Evolutionary conservation across 2,113 vertebrate genomes (phyloP).

Genomic region (Gila orcuttii): DNA sequence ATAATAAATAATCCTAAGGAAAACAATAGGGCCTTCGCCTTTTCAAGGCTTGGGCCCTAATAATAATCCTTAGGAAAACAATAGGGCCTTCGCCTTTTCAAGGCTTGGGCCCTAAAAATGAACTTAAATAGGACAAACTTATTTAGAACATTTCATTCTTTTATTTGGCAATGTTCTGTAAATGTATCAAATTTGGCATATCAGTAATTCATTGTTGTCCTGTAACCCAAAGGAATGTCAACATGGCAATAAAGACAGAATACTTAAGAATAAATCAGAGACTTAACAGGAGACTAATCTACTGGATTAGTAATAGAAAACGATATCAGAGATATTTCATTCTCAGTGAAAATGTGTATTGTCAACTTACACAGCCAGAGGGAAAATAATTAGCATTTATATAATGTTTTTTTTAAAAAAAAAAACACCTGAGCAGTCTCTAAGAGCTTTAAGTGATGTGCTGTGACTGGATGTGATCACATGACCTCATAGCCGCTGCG

Average conservation of each 20-base stretch:
- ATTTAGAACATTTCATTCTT: background rate
- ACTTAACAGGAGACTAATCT: background rate
- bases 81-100: no score
- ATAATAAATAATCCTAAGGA: no score
- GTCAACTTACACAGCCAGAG: slow-evolving; percentile 1
- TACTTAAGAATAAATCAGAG: background rate
- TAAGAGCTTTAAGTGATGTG: background rate
- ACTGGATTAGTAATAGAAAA: slow-evolving; percentile 6
- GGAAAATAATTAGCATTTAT: slow-evolving; percentile 27
- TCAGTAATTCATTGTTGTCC: background rate
- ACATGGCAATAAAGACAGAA: background rate
- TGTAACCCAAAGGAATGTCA: background rate
- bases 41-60: no score
- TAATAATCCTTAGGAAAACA: no score
- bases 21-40: no score
- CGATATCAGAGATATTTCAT: background rate
- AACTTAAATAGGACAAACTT: background rate
- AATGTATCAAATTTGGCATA: background rate
- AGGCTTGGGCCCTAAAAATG: no score
- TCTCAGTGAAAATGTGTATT: slow-evolving; percentile 9
- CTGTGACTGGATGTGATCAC: slow-evolving; percentile 68
- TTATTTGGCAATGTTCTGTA: background rate
- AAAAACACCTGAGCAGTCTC: slow-evolving; percentile 24
- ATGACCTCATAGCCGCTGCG: slow-evolving; percentile 91
- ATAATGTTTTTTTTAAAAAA: slow-evolving; percentile 4